Conservation (phyloP, 1,140 invertebrate genomes). For the Neocloeon triangulifer region DNA sequence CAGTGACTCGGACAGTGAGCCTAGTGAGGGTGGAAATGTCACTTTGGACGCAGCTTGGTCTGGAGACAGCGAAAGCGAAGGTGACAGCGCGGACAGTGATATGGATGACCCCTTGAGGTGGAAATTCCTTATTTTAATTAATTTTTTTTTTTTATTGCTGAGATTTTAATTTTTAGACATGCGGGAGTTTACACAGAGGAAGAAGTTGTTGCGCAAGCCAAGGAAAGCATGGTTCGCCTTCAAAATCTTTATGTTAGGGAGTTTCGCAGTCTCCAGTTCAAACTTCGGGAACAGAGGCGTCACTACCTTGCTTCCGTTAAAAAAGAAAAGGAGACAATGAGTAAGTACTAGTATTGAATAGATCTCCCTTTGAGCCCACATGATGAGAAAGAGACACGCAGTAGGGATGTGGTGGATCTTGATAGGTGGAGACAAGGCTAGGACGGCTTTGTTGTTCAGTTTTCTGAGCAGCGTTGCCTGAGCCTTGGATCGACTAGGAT, state of each 20-base stretch:
- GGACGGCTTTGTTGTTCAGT: no score
- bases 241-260: slow-evolving; percentile 68
- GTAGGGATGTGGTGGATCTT: no score
- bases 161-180: slow-evolving; percentile 35
- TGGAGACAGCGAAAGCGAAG: slow-evolving; percentile 32
- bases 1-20: slow-evolving; percentile 50
- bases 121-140: no score
- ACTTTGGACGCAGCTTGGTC: slow-evolving; percentile 28
- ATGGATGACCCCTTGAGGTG: slow-evolving; percentile 58
- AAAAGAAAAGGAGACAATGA: slow-evolving; percentile 55
- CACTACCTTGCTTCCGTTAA: slow-evolving; percentile 50
- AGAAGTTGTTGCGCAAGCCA: slow-evolving; percentile 54
- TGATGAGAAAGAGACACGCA: no score
- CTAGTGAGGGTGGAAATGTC: slow-evolving; percentile 5
- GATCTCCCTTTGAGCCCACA: slow-evolving; percentile 1
- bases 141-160: neutral
- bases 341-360: slow-evolving; percentile 27
- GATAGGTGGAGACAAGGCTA: no score
- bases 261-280: slow-evolving; percentile 45
- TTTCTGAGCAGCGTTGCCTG: no score
- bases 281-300: slow-evolving; percentile 44
- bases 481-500: no score
- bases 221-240: slow-evolving; percentile 50
- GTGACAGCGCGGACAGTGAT: slow-evolving; percentile 55
- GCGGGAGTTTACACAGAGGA: slow-evolving; percentile 71